Evolutionary conservation across 2,888 invertebrate species (phyloP).

Genomic region (Heteromurus nitidus): DNA sequence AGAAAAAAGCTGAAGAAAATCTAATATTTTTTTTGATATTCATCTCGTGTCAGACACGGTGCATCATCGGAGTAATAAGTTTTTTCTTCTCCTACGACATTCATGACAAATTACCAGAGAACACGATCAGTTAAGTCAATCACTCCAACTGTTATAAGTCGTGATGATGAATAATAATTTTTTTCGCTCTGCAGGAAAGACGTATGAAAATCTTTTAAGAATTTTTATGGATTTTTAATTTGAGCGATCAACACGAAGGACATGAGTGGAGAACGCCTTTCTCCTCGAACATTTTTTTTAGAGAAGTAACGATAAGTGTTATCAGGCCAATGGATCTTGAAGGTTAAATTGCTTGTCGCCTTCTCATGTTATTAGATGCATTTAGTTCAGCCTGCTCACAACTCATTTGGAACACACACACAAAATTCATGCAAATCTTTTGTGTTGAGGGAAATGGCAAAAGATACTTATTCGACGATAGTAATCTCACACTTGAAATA

Average conservation of each 20-base stretch:
- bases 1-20: not conserved
- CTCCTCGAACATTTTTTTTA: not conserved
- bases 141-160: slow-evolving; percentile 6
- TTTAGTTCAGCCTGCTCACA: not conserved
- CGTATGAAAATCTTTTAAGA: slow-evolving; percentile 7
- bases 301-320: not conserved
- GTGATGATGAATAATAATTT: slow-evolving; percentile 26
- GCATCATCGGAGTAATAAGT: not conserved
- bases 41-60: not conserved
- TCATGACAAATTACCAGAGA: slow-evolving; percentile 29
- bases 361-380: not conserved
- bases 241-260: slow-evolving; percentile 40
- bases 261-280: too few relatives aligned
- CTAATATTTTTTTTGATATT: not conserved
- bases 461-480: too few relatives aligned
- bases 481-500: too few relatives aligned
- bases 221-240: slow-evolving; percentile 56
- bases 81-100: not conserved
- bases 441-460: too few relatives aligned
- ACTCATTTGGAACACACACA: not conserved
- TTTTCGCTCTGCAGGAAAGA: not conserved
- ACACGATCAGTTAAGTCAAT: slow-evolving; percentile 28
- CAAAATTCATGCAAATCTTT: not conserved
- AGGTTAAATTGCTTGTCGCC: not conserved
- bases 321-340: not conserved